Evolutionary conservation across 2,888 invertebrate genomes (phyloP).

Genomic region (Bugulina stolonifera): DNA sequence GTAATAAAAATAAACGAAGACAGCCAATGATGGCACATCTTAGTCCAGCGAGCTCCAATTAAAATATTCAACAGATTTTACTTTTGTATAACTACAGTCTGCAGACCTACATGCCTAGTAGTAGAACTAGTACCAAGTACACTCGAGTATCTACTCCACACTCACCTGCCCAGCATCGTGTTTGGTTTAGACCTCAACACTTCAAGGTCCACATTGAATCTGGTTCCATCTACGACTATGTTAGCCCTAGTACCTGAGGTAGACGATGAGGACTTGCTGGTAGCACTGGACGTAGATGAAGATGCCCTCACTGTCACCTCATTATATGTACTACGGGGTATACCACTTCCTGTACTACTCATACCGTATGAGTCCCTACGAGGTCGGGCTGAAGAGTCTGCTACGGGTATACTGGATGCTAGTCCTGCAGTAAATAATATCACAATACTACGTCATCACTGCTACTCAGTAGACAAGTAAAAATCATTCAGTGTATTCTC

Average conservation of each 20-base stretch:
- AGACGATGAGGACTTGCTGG: not conserved
- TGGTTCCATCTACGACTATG: constrained; percentile 90
- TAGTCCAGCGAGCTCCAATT: too few species aligned
- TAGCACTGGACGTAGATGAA: not conserved
- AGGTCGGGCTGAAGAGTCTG: not conserved
- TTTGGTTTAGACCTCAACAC: constrained; percentile 91
- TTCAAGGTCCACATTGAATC: constrained; percentile 86
- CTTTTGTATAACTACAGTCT: too few species aligned
- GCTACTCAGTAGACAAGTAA: too few species aligned
- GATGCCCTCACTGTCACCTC: constrained; percentile 18
- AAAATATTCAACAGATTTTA: too few species aligned
- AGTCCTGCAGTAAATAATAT: not conserved
- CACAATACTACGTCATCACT: too few species aligned
- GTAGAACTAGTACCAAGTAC: not conserved
- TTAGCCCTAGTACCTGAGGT: not conserved
- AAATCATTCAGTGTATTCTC: too few species aligned
- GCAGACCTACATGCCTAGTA: too few species aligned
- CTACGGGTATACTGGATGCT: constrained; percentile 1
- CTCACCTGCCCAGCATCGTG: constrained; percentile 85
- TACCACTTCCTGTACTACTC: not conserved
- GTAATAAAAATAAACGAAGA: too few species aligned
- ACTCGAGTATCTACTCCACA: too few species aligned
- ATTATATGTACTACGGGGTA: constrained; percentile 4
- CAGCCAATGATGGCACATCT: too few species aligned
- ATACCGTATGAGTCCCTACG: not conserved